Evolutionary conservation across 2,797 vertebrate genomes (phyloP).

Genomic region (Siniperca scherzeri): DNA sequence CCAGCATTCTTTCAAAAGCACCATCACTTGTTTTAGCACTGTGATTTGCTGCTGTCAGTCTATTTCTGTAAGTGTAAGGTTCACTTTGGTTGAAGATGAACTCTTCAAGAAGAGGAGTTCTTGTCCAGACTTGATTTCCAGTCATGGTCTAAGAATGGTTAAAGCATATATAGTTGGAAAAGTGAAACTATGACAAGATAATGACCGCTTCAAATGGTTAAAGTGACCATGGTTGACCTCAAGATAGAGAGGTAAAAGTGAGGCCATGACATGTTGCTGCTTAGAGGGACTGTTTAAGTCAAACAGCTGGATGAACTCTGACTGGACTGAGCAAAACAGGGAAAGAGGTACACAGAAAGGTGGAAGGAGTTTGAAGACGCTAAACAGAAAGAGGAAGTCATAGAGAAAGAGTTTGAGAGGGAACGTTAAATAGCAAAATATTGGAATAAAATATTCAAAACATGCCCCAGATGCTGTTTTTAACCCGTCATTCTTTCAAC

Average conservation of each 20-base stretch:
- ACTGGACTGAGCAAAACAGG: background rate
- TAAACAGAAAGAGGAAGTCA: background rate
- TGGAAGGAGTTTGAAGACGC: background rate
- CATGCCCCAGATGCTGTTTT: background rate
- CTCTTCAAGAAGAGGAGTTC: background rate
- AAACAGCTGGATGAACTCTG: conserved; percentile 26
- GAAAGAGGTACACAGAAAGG: background rate
- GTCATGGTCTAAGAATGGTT: background rate
- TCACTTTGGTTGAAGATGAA: background rate
- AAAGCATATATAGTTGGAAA: background rate
- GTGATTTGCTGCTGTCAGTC: conserved; percentile 26
- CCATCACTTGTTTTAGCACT: conserved; percentile 31
- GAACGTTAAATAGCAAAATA: background rate
- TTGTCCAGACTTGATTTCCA: conserved; percentile 18
- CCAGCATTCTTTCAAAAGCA: conserved; percentile 45
- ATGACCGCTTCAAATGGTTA: background rate
- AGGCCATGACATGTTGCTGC: conserved; percentile 20
- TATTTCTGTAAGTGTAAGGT: background rate
- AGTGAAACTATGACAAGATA: background rate
- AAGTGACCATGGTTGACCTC: background rate
- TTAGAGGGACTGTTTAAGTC: conserved; percentile 1
- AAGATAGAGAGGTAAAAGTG: conserved; percentile 20
- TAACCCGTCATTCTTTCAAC: conserved; percentile 1
- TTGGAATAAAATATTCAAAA: background rate
- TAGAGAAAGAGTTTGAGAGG: background rate